These are phyloP conservation scores for Lophius piscatorius DNA, from an alignment of 2,113 vertebrate genomes.

Conservation along the genomic window DNA sequence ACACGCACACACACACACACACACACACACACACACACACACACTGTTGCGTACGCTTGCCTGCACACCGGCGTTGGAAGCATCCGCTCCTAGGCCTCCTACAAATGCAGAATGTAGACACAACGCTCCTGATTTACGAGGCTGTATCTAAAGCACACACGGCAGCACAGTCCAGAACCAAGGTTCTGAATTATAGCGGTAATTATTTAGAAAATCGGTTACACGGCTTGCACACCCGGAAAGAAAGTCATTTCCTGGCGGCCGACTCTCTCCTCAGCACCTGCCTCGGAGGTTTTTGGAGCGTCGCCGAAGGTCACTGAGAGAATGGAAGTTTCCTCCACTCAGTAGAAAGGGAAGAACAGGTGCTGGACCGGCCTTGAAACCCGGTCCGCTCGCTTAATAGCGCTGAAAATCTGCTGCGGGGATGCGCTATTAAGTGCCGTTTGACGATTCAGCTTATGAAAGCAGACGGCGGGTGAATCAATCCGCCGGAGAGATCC, in stretches of 20 bases:
- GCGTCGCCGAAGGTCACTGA: constrained; percentile 48
- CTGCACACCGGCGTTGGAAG: constrained; percentile 17
- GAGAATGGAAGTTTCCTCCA: constrained; percentile 35
- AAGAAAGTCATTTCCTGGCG: constrained; percentile 33
- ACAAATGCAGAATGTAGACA: constrained; percentile 1
- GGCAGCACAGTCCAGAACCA: neutral
- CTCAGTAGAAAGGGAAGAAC: neutral
- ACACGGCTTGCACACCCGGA: constrained; percentile 10
- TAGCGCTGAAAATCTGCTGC: too few species aligned
- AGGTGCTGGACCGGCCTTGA: neutral
- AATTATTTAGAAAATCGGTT: constrained; percentile 48
- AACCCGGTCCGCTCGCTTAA: too few species aligned
- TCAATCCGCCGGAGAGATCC: too few species aligned
- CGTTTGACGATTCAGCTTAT: too few species aligned
- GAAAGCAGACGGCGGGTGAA: too few species aligned
- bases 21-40: too few species aligned
- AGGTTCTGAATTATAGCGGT: constrained; percentile 37
- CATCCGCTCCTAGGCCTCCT: constrained; percentile 34
- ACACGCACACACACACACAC: too few species aligned
- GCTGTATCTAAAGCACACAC: constrained; percentile 14
- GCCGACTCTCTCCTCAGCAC: constrained; percentile 8
- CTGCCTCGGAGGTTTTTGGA: neutral
- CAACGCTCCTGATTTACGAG: neutral
- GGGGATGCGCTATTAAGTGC: too few species aligned
- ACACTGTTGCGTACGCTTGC: constrained; percentile 13